Evolutionary conservation across 2,888 invertebrate genomes (phyloP), one percentile per base, ranked within the genome.

Genomic region (Malthinus flaveolus): DNA sequence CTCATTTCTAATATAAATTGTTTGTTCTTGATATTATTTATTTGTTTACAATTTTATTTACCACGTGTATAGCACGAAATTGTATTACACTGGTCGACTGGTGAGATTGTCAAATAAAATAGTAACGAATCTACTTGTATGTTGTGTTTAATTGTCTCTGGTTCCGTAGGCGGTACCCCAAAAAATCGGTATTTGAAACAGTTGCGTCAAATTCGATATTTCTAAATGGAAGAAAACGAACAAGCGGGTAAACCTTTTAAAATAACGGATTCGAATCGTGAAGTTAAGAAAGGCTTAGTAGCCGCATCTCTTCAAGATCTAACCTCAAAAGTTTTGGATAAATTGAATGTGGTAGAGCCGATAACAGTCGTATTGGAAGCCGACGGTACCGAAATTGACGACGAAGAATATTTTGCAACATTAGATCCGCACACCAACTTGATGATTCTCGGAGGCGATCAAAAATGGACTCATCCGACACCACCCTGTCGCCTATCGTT

Each of bases 371-470:
- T 94, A 35, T 81, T 96, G 67, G 96, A 96, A 76, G 88, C 87
- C 47, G 96, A 96, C 80, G 96, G 96, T 32, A 96, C 96, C 0
- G 95, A 96, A 82, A 91, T 96, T 48, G 95, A 96, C 71, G 95
- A 96, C 73, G 95, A 96, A 76, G 95, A 95, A 75, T 96, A 95
- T 79, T 96, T 96, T 78, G 90, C 89, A 46, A 95, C 95, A 1
- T 81, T 96, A 63, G 94, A 95, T 70, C 88, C 88, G 64, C 93
- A 96, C 72, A 93, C 94, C 11, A 88, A 87, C 71, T 82, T 93
- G 62, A 93, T 94, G 89, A 86, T 93, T 48, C 83, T 94, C 49
- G 85, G 86, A 64, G 87, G 87, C 6, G 85, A 85, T 66, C 89
- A 93, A 75, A 89, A 88, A 73, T 93, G 93, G 93, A 80, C 83